These are phyloP conservation scores for Sula dactylatra DNA, from an alignment of 2,113 vertebrate species.

Conservation along the genomic window DNA sequence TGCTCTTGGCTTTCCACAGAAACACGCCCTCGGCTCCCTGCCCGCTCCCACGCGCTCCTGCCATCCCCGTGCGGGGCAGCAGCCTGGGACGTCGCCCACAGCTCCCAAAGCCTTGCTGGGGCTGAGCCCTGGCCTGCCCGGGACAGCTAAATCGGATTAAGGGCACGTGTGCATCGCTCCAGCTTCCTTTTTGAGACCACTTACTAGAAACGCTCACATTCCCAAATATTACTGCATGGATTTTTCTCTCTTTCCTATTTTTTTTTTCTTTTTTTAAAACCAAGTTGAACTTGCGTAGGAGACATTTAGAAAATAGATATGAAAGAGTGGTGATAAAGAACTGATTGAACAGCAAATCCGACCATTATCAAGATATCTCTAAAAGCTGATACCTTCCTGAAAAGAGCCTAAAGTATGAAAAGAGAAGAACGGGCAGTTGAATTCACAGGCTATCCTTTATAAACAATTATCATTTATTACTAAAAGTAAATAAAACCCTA, in stretches of 20 bases:
- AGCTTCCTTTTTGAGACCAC: background rate
- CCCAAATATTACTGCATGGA: background rate
- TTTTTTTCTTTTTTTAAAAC: background rate
- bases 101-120: background rate
- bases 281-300: background rate
- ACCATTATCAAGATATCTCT: accelerated
- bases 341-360: background rate
- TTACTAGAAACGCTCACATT: background rate
- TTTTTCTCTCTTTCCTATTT: background rate
- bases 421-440: background rate
- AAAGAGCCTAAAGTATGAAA: background rate
- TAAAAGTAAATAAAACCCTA: background rate
- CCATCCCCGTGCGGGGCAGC: background rate
- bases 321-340: background rate
- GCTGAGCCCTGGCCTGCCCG: accelerated
- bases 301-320: background rate
- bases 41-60: background rate
- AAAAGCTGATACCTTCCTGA: background rate
- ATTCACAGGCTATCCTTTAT: background rate
- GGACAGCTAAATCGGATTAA: accelerated
- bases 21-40: background rate
- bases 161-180: background rate
- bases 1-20: background rate
- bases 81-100: accelerated
- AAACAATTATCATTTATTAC: background rate